These are phyloP conservation scores for Piliocolobus tephrosceles DNA, from an alignment of 2,113 vertebrate species.

Conservation along the genomic window DNA sequence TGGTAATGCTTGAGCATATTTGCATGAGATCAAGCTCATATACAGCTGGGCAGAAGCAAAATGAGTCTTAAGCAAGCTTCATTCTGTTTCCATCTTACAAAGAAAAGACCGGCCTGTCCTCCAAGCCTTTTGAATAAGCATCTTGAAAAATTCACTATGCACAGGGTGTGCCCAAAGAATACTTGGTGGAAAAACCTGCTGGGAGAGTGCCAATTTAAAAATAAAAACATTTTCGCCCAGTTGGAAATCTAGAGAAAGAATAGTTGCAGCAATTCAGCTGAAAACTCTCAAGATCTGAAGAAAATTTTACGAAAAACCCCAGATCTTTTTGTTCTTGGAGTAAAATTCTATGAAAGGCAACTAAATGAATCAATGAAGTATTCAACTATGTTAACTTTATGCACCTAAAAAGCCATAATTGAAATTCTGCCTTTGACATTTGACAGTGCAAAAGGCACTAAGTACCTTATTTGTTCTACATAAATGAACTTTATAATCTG, in stretches of 20 bases:
- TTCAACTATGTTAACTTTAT: constrained; percentile 1
- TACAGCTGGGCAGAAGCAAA: constrained; percentile 4
- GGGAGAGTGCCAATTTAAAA: constrained; percentile 68
- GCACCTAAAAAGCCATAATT: background rate
- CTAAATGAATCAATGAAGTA: background rate
- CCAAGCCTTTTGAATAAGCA: constrained; percentile 57
- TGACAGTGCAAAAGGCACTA: background rate
- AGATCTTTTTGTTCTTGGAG: background rate
- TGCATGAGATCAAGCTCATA: constrained; percentile 43
- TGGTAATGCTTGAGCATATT: constrained; percentile 27
- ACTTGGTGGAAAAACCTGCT: constrained; percentile 66
- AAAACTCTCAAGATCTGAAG: constrained; percentile 40
- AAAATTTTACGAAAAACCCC: background rate
- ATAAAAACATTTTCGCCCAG: constrained; percentile 73
- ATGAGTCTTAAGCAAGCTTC: constrained; percentile 33
- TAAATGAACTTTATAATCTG: constrained; percentile 12
- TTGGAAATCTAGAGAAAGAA: constrained; percentile 60
- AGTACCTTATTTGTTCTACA: background rate
- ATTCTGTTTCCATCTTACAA: constrained; percentile 30
- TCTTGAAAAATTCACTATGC: constrained; percentile 61
- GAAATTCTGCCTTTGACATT: background rate
- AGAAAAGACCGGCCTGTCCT: background rate
- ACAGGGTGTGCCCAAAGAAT: constrained; percentile 76
- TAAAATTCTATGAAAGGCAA: constrained; percentile 46
- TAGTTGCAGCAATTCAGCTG: constrained; percentile 6